phyloP scores from a whole-genome alignment of 2,888 invertebrate species.

The Congeria kusceri region DNA sequence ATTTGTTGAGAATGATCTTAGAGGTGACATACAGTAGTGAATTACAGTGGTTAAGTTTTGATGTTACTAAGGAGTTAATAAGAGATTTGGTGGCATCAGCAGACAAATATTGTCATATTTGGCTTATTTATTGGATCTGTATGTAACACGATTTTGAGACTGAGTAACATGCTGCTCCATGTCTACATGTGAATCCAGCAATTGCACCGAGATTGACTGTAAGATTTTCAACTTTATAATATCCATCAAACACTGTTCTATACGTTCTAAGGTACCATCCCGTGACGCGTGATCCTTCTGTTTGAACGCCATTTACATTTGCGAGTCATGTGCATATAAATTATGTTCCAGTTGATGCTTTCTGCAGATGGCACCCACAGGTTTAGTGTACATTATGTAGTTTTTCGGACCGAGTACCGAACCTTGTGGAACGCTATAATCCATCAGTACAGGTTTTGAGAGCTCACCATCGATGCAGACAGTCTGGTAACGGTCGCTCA shows the following conservation, averaged over 20 bases:
- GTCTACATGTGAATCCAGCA: too few species aligned
- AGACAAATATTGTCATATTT: too few species aligned
- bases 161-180: too few species aligned
- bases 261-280: slow-evolving; percentile 8
- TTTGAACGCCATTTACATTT: slow-evolving; percentile 41
- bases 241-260: slow-evolving; percentile 25
- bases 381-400: slow-evolving; percentile 42
- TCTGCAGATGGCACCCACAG: slow-evolving; percentile 48
- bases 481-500: slow-evolving; percentile 34
- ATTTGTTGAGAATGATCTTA: too few species aligned
- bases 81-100: too few species aligned
- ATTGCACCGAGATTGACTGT: too few species aligned
- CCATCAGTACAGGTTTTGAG: slow-evolving; percentile 35
- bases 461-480: slow-evolving; percentile 39
- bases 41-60: too few species aligned
- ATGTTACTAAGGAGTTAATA: too few species aligned
- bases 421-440: slow-evolving; percentile 31
- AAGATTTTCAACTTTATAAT: slow-evolving; percentile 40
- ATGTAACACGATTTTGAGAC: too few species aligned
- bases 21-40: too few species aligned
- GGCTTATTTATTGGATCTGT: too few species aligned
- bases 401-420: slow-evolving; percentile 34
- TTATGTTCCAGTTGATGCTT: slow-evolving; percentile 49
- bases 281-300: slow-evolving; percentile 12
- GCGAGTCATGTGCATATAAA: slow-evolving; percentile 54